A percentile compares a stretch with the other conserved stretches of the same genome.
Evolutionary conservation across 2,888 invertebrate genomes (phyloP).

Genomic region (Nasonovia ribisnigri): DNA sequence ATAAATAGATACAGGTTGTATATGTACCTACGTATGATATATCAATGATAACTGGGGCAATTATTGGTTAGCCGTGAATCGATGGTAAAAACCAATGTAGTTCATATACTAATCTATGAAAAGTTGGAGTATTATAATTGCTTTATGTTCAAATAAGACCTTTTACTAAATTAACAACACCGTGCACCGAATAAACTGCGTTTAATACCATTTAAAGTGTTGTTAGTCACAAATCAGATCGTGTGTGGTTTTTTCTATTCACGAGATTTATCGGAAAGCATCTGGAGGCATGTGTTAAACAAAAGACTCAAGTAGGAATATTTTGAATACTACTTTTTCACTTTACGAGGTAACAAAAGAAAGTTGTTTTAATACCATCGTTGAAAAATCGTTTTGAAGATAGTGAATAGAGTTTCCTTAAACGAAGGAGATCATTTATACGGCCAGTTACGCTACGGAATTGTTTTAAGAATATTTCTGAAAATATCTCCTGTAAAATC

Average conservation of each 20-base stretch:
- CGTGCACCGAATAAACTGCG: not conserved
- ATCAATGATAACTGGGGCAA: not conserved
- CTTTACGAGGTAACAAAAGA: not conserved
- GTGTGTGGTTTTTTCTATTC: not conserved
- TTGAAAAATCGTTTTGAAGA: not conserved
- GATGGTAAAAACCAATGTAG: not conserved
- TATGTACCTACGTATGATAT: not conserved
- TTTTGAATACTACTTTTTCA: not conserved
- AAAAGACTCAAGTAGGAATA: not conserved
- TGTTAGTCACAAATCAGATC: not conserved
- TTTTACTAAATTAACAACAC: not conserved
- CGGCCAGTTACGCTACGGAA: not conserved
- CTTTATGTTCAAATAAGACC: not conserved
- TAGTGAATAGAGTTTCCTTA: not conserved
- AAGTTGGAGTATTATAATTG: not conserved
- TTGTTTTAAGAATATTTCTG: not conserved
- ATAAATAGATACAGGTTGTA: not conserved
- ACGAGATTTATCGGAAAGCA: not conserved
- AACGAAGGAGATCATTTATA: not conserved
- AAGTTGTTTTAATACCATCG: not conserved
- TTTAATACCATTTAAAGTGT: not conserved
- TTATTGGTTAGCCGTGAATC: not conserved
- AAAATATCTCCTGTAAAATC: not conserved
- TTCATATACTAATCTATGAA: not conserved
- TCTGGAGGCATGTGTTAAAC: not conserved